Evolutionary conservation across 2,888 invertebrate species (phyloP), one percentile per base, ranked within the genome.

Genomic region (Physocephala rufipes): DNA sequence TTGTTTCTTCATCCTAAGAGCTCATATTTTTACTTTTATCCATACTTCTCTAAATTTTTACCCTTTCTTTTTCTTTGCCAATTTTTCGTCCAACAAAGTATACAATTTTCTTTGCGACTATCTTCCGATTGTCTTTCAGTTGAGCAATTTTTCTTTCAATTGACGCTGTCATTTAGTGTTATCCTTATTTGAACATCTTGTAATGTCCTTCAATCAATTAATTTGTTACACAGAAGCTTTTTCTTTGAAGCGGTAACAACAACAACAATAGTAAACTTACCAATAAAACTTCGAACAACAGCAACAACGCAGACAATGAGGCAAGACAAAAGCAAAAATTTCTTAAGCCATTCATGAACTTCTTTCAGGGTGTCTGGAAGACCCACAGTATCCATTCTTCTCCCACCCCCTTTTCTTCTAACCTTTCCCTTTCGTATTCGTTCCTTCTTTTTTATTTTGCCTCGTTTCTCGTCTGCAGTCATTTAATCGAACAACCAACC

Each of bases 121-220:
- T 70, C 59, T 65, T 15, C n/a, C 71, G 61, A 66, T 26, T 36
- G 30, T 47, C 64, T 45, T 43, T 43, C 21, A 61, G 28, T 61
- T 55, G 64, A 74, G 71, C 70, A 71, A 74, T 76, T 74, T 74
- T 72, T 77, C 74, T 75, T 73, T 72, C 76, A 76, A 76, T 76
- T 77, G 76, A 73, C 76, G 72, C 76, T 51, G 68, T 61, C 68
- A 68, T 61, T 68, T 68, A 62, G 68, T 68, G 68, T 68, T 75
- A 75, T 76, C 73, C 73, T 74, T 74, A 74, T 73, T 73, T 74
- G 74, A 76, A 74, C 74, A 75, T 74, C 76, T 76, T 74, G 76
- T 75, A 75, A 76, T 76, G 76, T 77, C 76, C 76, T 75, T 76
- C 76, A 77, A 77, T 77, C 76, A 77, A 77, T 77, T 77, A 76